phyloP scores from a whole-genome alignment of 2,797 vertebrate genomes.

The Eidolon dupreanum region DNA sequence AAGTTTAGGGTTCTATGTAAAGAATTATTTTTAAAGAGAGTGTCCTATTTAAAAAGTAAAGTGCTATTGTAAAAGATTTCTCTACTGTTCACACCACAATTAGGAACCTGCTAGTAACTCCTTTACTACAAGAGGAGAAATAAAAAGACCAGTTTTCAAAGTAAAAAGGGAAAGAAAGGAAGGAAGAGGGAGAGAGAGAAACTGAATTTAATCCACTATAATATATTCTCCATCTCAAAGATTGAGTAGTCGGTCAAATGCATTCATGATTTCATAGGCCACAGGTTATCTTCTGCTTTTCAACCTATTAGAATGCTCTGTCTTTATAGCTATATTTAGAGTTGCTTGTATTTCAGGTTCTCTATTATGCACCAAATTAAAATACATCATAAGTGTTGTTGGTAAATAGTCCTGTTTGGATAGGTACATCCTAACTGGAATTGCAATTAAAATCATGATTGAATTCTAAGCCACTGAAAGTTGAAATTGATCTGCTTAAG shows the following conservation, averaged over 20 bases:
- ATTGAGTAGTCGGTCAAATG: background rate
- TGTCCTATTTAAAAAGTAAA: background rate
- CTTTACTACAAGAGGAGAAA: background rate
- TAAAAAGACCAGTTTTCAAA: slow-evolving; percentile 49
- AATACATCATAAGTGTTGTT: background rate
- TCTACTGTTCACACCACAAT: background rate
- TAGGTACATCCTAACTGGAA: background rate
- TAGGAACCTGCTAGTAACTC: background rate
- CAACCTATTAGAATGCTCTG: background rate
- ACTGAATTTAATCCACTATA: background rate
- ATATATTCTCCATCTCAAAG: background rate
- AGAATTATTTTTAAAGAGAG: slow-evolving; percentile 33
- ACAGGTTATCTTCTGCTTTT: background rate
- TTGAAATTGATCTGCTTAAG: background rate
- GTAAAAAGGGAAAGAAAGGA: background rate
- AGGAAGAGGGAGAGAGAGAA: too few species aligned
- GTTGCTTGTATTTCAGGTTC: background rate
- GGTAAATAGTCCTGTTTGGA: background rate
- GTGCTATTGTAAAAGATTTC: background rate
- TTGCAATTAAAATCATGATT: background rate
- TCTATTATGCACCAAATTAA: background rate
- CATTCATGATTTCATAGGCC: background rate
- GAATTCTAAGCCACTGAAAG: background rate
- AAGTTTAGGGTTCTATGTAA: background rate
- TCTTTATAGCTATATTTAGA: background rate